Percentiles rank a stretch among this genome's conserved stretches.
Evolutionary conservation across 1,140 invertebrate species (phyloP).

Genomic region (Pentalonia nigronervosa): DNA sequence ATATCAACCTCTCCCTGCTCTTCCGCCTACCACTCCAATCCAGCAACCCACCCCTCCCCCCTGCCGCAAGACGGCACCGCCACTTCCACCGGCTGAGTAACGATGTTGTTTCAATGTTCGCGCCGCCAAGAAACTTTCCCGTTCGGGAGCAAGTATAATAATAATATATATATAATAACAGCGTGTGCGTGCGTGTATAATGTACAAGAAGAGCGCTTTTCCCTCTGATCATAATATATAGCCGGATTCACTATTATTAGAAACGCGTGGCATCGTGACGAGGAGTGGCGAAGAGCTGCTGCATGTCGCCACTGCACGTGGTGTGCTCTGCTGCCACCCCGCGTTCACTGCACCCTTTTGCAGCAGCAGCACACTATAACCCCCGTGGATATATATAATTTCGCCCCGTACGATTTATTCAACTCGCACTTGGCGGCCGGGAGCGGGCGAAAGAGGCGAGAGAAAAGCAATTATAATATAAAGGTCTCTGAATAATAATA

Average conservation of each 20-base stretch:
- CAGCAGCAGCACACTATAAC: background rate
- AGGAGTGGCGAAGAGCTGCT: background rate
- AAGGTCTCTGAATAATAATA: background rate
- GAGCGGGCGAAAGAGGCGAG: background rate
- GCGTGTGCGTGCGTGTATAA: background rate
- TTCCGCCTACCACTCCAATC: background rate
- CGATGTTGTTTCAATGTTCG: slow-evolving; percentile 55
- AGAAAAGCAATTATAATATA: slow-evolving; percentile 10
- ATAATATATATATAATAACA: background rate
- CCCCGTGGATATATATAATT: background rate
- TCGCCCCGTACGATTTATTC: slow-evolving; percentile 12
- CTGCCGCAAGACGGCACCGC: background rate
- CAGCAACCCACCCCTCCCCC: background rate
- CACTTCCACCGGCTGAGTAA: slow-evolving; percentile 29
- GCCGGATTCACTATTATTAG: slow-evolving; percentile 40
- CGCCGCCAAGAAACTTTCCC: slow-evolving; percentile 31
- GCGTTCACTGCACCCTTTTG: background rate
- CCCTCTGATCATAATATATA: background rate
- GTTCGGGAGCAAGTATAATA: background rate
- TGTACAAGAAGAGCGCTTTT: background rate
- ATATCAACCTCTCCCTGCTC: background rate
- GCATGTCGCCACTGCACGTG: too few species aligned
- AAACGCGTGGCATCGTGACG: background rate
- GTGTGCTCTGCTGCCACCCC: background rate
- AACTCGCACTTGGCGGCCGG: background rate